Evolutionary conservation across 2,888 invertebrate species (phyloP).

Genomic region (Drosophila kanekoi): DNA sequence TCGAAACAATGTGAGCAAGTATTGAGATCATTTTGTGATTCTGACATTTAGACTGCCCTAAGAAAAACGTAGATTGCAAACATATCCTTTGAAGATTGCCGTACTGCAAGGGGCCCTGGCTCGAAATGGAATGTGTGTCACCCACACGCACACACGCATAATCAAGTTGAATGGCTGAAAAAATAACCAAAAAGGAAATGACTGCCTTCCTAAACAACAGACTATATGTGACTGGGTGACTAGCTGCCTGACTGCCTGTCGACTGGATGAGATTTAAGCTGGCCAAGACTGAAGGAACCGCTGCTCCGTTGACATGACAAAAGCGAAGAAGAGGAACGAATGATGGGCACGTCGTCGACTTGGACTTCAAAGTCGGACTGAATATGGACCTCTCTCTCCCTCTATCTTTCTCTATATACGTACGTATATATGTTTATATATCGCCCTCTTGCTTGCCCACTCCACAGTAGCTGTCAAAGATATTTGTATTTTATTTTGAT

Average conservation of each 20-base stretch:
- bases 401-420: background rate
- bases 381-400: conserved; percentile 21
- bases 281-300: conserved; percentile 34
- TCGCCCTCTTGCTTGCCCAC: conserved; percentile 9
- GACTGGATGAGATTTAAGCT: conserved; percentile 66
- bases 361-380: conserved; percentile 74
- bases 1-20: conserved; percentile 21
- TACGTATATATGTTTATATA: too few species aligned
- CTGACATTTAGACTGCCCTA: conserved; percentile 37
- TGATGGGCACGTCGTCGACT: conserved; percentile 64
- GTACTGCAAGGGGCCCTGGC: conserved; percentile 47
- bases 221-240: conserved; percentile 29
- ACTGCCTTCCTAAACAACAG: conserved; percentile 46
- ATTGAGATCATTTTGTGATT: conserved; percentile 28
- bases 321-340: conserved; percentile 68
- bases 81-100: conserved; percentile 70
- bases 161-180: conserved; percentile 43
- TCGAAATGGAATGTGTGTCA: conserved; percentile 69
- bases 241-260: conserved; percentile 25
- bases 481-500: conserved; percentile 82
- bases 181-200: conserved; percentile 74
- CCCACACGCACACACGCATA: conserved; percentile 31
- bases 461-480: conserved; percentile 80
- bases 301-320: conserved; percentile 72
- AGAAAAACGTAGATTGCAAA: conserved; percentile 31